A percentile compares a stretch with the other conserved stretches of the same genome.
phyloP scores from a whole-genome alignment of 1,140 invertebrate species.

The Psilanteris sp. region DNA sequence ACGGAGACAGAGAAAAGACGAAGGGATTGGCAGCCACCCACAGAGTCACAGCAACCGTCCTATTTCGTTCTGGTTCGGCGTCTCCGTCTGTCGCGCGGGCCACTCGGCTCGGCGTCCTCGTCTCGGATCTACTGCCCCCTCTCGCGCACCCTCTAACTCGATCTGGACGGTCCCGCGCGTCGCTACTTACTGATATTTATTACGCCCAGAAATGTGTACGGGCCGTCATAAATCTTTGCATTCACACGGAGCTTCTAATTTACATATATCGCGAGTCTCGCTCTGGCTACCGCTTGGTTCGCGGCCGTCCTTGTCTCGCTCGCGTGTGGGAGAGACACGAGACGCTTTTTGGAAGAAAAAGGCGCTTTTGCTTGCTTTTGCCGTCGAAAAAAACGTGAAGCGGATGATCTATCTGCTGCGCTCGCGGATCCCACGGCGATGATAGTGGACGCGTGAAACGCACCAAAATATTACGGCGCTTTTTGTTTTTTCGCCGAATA shows the following conservation, averaged over 20 bases:
- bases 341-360: conserved; percentile 54
- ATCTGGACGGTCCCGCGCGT: conserved; percentile 67
- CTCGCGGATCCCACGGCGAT: conserved; percentile 47
- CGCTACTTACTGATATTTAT: conserved; percentile 80
- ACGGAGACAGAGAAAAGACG: conserved; percentile 51
- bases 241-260: conserved; percentile 79
- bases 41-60: conserved; percentile 61
- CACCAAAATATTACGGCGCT: conserved; percentile 39
- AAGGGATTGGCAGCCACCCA: conserved; percentile 72
- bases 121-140: conserved; percentile 7
- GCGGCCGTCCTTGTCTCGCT: conserved; percentile 27
- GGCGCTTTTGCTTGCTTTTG: conserved; percentile 37
- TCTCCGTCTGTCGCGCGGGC: not conserved
- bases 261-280: conserved; percentile 70
- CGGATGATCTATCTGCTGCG: conserved; percentile 43
- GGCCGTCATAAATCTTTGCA: conserved; percentile 78
- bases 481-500: conserved; percentile 17
- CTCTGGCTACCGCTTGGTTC: conserved; percentile 11
- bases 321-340: conserved; percentile 43
- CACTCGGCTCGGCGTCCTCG: conserved; percentile 1
- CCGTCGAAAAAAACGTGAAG: conserved; percentile 36
- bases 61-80: conserved; percentile 20
- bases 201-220: conserved; percentile 78
- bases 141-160: conserved; percentile 30
- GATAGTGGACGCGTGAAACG: conserved; percentile 52